These are phyloP conservation scores for Scaptomyza tumidula DNA, from an alignment of 2,888 invertebrate species.

Conservation along the genomic window DNA sequence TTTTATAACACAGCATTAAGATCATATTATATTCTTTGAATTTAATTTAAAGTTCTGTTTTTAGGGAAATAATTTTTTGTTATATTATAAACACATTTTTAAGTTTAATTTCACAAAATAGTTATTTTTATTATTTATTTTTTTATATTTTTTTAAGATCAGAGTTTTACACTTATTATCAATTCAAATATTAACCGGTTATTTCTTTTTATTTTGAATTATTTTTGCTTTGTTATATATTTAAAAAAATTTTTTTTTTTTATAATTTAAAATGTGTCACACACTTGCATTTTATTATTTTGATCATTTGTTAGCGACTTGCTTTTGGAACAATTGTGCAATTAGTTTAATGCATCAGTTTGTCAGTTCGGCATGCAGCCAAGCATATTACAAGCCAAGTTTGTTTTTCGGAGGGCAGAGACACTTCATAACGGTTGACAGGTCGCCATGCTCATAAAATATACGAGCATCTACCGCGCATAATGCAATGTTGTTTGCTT, in stretches of 20 bases:
- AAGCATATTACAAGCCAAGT: conserved; percentile 52
- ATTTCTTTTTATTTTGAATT: no score
- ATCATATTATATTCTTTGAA: no score
- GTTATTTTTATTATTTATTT: background rate
- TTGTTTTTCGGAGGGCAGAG: conserved; percentile 11
- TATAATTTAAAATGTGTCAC: background rate
- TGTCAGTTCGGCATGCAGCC: conserved; percentile 62
- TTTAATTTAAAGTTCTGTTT: no score
- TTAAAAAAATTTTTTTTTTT: background rate
- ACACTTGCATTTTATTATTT: background rate
- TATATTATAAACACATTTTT: no score
- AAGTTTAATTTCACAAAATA: no score
- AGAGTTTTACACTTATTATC: no score
- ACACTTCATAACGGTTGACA: conserved; percentile 59
- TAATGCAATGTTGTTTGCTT: conserved; percentile 17
- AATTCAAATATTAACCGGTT: no score
- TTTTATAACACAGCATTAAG: no score
- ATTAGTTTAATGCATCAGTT: conserved; percentile 67
- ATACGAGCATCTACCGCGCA: conserved; percentile 28
- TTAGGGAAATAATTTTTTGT: no score
- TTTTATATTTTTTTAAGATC: background rate
- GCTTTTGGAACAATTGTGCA: conserved; percentile 43
- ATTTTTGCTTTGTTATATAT: no score
- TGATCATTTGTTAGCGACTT: conserved; percentile 32
- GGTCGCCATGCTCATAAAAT: conserved; percentile 24